A percentile compares a stretch with the other conserved stretches of the same genome.
These are phyloP conservation scores for Aquatica leii DNA, from an alignment of 2,888 invertebrate genomes.

Conservation along the genomic window DNA sequence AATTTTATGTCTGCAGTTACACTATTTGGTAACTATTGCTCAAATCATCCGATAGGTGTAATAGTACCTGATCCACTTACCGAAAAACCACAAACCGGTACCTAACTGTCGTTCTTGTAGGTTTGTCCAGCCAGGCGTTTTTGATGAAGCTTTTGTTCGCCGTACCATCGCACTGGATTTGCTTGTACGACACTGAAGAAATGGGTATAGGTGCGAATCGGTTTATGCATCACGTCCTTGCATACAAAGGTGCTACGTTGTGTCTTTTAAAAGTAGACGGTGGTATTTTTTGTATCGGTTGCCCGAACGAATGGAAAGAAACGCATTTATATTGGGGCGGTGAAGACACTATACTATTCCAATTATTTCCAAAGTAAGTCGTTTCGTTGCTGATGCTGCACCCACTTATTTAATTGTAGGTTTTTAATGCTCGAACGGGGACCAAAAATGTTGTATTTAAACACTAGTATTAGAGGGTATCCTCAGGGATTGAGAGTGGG, in stretches of 20 bases:
- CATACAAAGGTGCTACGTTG: constrained; percentile 76
- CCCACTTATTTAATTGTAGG: too few species aligned
- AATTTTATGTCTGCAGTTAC: too few species aligned
- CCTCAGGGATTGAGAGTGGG: constrained; percentile 86
- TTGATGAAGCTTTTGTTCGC: constrained; percentile 71
- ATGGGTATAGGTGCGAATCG: constrained; percentile 87
- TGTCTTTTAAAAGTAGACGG: constrained; percentile 66
- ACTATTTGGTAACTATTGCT: too few species aligned
- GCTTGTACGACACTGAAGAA: constrained; percentile 83
- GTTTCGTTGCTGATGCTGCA: background rate
- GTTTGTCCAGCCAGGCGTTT: constrained; percentile 60
- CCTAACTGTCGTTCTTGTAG: constrained; percentile 42
- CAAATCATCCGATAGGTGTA: too few species aligned
- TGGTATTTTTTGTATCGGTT: constrained; percentile 77
- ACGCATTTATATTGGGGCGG: constrained; percentile 85
- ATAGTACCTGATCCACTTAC: constrained; percentile 21
- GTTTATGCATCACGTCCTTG: constrained; percentile 86
- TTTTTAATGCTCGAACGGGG: constrained; percentile 65
- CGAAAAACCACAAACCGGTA: constrained; percentile 40
- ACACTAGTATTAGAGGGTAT: constrained; percentile 83
- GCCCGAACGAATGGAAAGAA: constrained; percentile 86
- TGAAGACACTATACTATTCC: constrained; percentile 79
- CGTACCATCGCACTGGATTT: constrained; percentile 83
- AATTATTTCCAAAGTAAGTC: constrained; percentile 75
- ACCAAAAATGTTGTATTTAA: constrained; percentile 83